Base-by-base conservation (phyloP, 2,888 invertebrate species). In the Drosophila meridionalis region DNA sequence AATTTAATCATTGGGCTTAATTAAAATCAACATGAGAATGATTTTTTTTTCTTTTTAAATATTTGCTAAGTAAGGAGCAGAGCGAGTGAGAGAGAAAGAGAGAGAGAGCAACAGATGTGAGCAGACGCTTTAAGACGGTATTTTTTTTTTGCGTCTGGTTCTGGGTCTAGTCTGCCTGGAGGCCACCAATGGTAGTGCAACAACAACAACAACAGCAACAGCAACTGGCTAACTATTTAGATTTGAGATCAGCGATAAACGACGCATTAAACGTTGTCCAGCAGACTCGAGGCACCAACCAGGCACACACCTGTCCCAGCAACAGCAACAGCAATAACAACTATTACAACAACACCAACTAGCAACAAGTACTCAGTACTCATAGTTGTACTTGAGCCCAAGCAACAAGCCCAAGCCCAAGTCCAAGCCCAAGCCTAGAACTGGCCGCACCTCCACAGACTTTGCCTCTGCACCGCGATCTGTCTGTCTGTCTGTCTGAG, bases 21-120 rank as follows among this genome's bases (percentile, higher is more conserved):
- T 86, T 85, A 82, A 87, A 87, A 80, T 81, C 82, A 84, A 85
- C 83, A 82, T 61, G 85, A 80, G 69, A 87, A 82, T 78, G 74
- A 80, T 70, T 78, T 52, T 52, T 20, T 34, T 34, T 78, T 50
- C 30, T 30, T 50, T 79, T 77, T 76, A 76, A 86, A 74, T 60
- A 79, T 75, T 75, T 77, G 73, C 73, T 64, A 80, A 85, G 65
- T 82, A 66, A 48, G 32, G 69, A 48, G 9, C 14, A 55, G 50
- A n/a, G 14, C 14, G 36, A 20, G 42, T 50, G 50, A n/a, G 14
- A n/a, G 36, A 20, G 42, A 28, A 56, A n/a, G 20, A 11, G 34
- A 34, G 12, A 20, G 26, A 8, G 45, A 2, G 26, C 4, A 47
- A 12, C 26, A 14, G 48, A 48, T 30, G 48, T 14, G 30, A 20